A percentile compares a stretch with the other conserved stretches of the same genome.
Conservation (phyloP, 2,888 invertebrate species). For the Leptodirus hochenwartii region DNA sequence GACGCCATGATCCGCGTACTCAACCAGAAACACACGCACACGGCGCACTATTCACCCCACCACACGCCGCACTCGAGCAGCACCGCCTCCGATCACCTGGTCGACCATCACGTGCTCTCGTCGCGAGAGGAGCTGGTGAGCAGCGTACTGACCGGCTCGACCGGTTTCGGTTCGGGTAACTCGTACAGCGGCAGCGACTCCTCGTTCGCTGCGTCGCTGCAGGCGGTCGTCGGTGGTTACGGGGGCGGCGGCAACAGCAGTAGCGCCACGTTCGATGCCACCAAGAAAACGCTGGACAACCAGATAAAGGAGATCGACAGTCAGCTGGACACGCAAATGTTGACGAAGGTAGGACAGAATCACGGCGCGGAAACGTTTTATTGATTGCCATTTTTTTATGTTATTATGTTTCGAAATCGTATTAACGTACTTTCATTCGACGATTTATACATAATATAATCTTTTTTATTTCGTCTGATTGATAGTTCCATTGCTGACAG, state of each 20-base stretch:
- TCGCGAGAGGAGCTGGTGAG: slow-evolving; percentile 34
- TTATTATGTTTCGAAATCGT: too few species aligned
- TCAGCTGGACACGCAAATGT: slow-evolving; percentile 51
- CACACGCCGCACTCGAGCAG: slow-evolving; percentile 32
- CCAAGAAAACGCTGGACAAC: slow-evolving; percentile 57
- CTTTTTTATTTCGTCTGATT: too few species aligned
- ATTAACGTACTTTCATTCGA: too few species aligned
- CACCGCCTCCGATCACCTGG: slow-evolving; percentile 27
- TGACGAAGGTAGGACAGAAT: slow-evolving; percentile 34
- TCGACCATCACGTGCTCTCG: slow-evolving; percentile 27
- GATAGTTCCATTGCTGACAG: too few species aligned
- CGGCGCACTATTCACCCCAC: slow-evolving; percentile 42
- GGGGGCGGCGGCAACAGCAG: slow-evolving; percentile 31
- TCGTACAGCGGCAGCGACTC: slow-evolving; percentile 37
- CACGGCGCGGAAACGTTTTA: slow-evolving; percentile 29
- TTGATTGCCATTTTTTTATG: slow-evolving; percentile 19
- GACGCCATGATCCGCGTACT: slow-evolving; percentile 82
- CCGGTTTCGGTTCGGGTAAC: slow-evolving; percentile 35
- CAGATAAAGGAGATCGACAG: slow-evolving; percentile 69
- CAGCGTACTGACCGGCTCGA: slow-evolving; percentile 37
- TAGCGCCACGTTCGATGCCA: slow-evolving; percentile 49
- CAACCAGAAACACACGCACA: slow-evolving; percentile 62
- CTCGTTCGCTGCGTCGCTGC: slow-evolving; percentile 29
- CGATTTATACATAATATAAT: too few species aligned
- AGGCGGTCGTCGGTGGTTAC: slow-evolving; percentile 21